phyloP scores from a whole-genome alignment of 1,140 invertebrate species.

The Marisa cornuarietis region DNA sequence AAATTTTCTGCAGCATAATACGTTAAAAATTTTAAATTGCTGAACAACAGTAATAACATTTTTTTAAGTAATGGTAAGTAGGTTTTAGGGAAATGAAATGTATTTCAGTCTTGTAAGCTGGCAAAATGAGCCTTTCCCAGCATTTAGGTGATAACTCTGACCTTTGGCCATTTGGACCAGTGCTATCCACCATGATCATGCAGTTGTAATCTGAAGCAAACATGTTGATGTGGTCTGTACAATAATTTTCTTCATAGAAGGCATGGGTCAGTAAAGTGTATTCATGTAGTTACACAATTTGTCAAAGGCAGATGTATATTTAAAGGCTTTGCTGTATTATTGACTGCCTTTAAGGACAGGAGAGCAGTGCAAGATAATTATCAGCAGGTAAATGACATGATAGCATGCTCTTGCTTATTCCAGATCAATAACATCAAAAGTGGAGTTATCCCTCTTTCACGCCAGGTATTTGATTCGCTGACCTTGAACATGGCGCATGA shows the following conservation, averaged over 20 bases:
- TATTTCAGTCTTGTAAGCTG: neutral
- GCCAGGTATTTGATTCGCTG: slow-evolving; percentile 69
- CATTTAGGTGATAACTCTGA: neutral
- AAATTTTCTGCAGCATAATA: no score
- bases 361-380: no score
- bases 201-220: neutral
- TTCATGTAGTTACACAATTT: neutral
- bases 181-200: neutral
- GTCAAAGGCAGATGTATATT: no score
- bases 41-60: neutral
- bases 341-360: no score
- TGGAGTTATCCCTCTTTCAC: slow-evolving; percentile 68
- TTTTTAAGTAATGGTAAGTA: slow-evolving; percentile 5
- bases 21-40: no score
- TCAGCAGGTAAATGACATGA: neutral
- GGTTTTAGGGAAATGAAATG: neutral
- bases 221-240: neutral
- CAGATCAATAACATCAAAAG: slow-evolving; percentile 71
- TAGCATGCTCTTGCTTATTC: slow-evolving; percentile 37
- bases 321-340: neutral
- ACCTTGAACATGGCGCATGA: slow-evolving; percentile 69
- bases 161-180: neutral
- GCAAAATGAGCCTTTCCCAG: neutral
- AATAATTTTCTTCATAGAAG: neutral
- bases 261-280: neutral